Evolutionary conservation across 2,888 invertebrate species (phyloP).

Genomic region (Trichogramma evanescens): DNA sequence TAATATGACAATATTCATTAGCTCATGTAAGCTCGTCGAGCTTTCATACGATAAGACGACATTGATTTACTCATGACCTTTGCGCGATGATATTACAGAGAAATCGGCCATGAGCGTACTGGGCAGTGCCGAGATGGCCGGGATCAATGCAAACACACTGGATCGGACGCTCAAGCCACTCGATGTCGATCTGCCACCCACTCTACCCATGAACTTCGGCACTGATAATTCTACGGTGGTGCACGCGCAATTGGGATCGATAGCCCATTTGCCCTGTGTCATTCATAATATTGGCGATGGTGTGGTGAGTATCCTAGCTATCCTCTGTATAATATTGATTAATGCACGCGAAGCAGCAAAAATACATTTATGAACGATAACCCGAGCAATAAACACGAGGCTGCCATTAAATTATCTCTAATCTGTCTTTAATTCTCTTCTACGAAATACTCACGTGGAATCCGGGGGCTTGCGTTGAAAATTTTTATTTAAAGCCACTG

Average conservation of each 20-base stretch:
- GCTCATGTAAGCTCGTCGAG: no score
- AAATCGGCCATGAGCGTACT: constrained; percentile 27
- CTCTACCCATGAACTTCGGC: constrained; percentile 68
- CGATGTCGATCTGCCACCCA: constrained; percentile 41
- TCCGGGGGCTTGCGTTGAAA: no score
- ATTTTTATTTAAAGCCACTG: no score
- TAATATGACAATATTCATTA: no score
- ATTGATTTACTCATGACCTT: constrained; percentile 21
- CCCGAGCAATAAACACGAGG: no score
- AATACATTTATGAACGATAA: no score
- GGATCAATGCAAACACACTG: constrained; percentile 35
- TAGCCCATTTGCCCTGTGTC: constrained; percentile 74
- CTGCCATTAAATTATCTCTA: no score
- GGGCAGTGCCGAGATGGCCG: constrained; percentile 37
- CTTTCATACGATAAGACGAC: no score
- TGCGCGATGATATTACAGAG: constrained; percentile 29
- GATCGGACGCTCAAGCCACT: constrained; percentile 36
- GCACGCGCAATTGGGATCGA: constrained; percentile 78
- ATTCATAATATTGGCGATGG: constrained; percentile 82
- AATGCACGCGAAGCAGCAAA: no score
- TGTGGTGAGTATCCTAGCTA: constrained; percentile 60
- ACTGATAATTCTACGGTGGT: constrained; percentile 77
- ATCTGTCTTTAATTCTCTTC: no score
- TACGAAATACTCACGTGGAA: no score
- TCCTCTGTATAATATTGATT: neutral